Evolutionary conservation across 2,797 vertebrate species (phyloP).

Genomic region (Halcyon smyrnensis): DNA sequence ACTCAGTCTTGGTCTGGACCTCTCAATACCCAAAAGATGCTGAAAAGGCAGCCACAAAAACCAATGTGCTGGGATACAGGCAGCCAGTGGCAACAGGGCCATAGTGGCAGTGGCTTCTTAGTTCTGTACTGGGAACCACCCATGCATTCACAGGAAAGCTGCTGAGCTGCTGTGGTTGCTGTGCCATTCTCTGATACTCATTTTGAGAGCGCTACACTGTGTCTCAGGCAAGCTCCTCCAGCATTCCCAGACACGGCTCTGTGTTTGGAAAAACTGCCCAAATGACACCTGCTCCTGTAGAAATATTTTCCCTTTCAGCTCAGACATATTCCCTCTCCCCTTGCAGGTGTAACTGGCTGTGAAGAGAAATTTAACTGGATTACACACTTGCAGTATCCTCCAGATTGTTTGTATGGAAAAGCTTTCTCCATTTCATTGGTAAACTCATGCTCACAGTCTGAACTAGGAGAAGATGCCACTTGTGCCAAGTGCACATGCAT

Average conservation of each 20-base stretch:
- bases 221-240: neutral
- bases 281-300: neutral
- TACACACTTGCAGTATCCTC: neutral
- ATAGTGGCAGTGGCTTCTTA: neutral
- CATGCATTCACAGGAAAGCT: neutral
- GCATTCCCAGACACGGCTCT: fast-evolving
- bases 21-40: neutral
- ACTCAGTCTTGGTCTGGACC: neutral
- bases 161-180: fast-evolving
- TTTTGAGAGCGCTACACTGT: neutral
- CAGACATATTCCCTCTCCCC: neutral
- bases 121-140: neutral
- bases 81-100: neutral
- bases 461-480: neutral
- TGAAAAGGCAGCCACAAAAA: neutral
- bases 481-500: neutral
- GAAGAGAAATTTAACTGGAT: neutral
- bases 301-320: neutral
- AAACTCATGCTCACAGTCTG: neutral
- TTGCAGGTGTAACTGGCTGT: neutral
- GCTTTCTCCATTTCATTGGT: neutral
- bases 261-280: neutral
- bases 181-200: neutral
- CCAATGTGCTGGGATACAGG: neutral
- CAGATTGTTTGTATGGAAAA: neutral